Percentiles rank a stretch among this genome's conserved stretches.
Evolutionary conservation across 2,888 invertebrate genomes (phyloP).

Genomic region (Exephanes ischioxanthus): DNA sequence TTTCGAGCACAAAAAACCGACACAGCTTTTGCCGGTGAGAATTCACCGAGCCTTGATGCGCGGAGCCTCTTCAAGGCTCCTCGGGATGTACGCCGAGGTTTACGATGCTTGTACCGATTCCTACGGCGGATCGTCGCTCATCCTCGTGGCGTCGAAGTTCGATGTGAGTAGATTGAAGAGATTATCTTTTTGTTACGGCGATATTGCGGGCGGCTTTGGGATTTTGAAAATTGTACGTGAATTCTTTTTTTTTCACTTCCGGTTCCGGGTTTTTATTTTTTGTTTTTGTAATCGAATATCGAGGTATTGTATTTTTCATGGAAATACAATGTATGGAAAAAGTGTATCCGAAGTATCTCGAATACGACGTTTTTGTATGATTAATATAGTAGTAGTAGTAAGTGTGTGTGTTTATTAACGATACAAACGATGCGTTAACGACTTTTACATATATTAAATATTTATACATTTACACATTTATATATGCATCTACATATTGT

Average conservation of each 20-base stretch:
- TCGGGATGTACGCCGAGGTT: background rate
- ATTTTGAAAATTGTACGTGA: background rate
- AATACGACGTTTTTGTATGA: background rate
- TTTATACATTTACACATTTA: too few relatives aligned
- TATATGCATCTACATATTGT: too few relatives aligned
- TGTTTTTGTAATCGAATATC: background rate
- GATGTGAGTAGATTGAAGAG: background rate
- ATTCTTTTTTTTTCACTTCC: background rate
- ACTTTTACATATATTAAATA: too few relatives aligned
- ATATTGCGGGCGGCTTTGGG: background rate
- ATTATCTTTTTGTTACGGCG: too few relatives aligned
- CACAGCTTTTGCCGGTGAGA: constrained; percentile 34
- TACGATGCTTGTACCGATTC: constrained; percentile 3
- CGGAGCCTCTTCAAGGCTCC: constrained; percentile 9
- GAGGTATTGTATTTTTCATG: background rate
- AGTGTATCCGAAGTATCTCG: background rate
- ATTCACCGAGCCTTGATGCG: constrained; percentile 27
- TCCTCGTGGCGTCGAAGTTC: background rate
- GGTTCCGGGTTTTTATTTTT: background rate
- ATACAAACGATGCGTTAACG: too few relatives aligned
- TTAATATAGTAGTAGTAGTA: too few relatives aligned
- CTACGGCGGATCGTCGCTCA: background rate
- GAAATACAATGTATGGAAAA: background rate
- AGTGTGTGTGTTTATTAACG: too few relatives aligned
- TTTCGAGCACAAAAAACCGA: constrained; percentile 47